These are phyloP conservation scores for Neopelma chrysocephalum DNA, from an alignment of 2,797 vertebrate genomes.

Conservation along the genomic window DNA sequence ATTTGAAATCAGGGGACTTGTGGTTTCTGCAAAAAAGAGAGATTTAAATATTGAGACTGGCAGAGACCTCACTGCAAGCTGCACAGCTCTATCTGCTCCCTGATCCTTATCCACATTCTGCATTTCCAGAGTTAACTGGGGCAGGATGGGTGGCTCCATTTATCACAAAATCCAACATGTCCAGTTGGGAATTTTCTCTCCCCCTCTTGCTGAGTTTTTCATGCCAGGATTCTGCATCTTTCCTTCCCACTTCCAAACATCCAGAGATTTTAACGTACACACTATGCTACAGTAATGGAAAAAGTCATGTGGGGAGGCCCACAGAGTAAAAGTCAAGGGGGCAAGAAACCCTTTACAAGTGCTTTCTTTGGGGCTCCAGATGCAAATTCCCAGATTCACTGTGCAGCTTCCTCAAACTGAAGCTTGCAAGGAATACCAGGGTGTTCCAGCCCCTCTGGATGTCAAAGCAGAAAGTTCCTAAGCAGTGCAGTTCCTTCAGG, in stretches of 20 bases:
- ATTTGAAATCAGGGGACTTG: conserved; percentile 88
- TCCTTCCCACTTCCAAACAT: neutral
- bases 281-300: neutral
- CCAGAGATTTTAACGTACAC: neutral
- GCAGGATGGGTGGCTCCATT: neutral
- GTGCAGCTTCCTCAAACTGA: neutral
- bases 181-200: neutral
- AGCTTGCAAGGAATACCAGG: neutral
- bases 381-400: neutral
- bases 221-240: neutral
- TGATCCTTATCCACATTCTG: neutral
- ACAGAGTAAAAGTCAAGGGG: neutral
- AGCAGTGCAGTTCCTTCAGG: neutral
- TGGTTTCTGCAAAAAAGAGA: conserved; percentile 84
- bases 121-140: neutral
- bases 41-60: conserved; percentile 50
- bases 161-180: neutral
- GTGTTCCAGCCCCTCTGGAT: neutral
- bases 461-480: neutral
- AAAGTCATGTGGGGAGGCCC: neutral
- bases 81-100: neutral
- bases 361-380: neutral
- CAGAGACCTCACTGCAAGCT: neutral
- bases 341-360: neutral
- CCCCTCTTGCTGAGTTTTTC: neutral